Evolutionary conservation across 23 tunicate genomes (phyloP).

Genomic region (Corella eumyota): DNA sequence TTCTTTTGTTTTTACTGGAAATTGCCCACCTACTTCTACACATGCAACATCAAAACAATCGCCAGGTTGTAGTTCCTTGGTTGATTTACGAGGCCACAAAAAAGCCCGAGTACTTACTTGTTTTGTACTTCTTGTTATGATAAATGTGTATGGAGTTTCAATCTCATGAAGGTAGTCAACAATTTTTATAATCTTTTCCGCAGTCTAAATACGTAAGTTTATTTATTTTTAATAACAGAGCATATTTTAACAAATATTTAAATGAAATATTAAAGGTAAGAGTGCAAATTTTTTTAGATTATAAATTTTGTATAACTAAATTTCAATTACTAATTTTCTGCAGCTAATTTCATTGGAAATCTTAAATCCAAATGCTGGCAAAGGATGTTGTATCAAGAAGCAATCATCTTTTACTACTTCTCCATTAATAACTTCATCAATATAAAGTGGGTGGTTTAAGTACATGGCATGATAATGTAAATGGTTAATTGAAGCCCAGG

Average conservation of each 20-base stretch:
- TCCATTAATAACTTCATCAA: slow-evolving; percentile 31
- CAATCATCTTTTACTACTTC: slow-evolving; percentile 20
- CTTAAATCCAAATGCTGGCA: slow-evolving; percentile 43
- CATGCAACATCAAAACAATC: slow-evolving; percentile 81
- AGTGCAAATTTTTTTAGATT: background rate
- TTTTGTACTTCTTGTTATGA: slow-evolving; percentile 30
- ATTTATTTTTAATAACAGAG: too few relatives aligned
- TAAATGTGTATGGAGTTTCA: slow-evolving; percentile 55
- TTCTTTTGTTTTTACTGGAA: slow-evolving; percentile 53
- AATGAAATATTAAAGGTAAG: too few relatives aligned
- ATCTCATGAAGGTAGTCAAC: slow-evolving; percentile 35
- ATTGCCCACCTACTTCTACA: slow-evolving; percentile 84
- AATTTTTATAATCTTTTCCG: slow-evolving; percentile 28
- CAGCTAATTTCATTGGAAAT: slow-evolving; percentile 5
- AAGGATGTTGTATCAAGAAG: slow-evolving; percentile 11
- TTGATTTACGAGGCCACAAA: slow-evolving; percentile 67
- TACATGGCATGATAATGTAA: slow-evolving; percentile 92
- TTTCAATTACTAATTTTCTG: slow-evolving; percentile 18
- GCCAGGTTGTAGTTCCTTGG: slow-evolving; percentile 20
- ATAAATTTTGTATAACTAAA: background rate
- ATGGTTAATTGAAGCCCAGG: slow-evolving; percentile 98
- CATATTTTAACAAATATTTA: too few relatives aligned
- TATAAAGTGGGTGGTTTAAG: slow-evolving; percentile 36
- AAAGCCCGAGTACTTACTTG: slow-evolving; percentile 16
- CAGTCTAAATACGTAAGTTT: too few relatives aligned